These are phyloP conservation scores for Penaeus indicus DNA, from an alignment of 1,140 invertebrate species.

Conservation along the genomic window DNA sequence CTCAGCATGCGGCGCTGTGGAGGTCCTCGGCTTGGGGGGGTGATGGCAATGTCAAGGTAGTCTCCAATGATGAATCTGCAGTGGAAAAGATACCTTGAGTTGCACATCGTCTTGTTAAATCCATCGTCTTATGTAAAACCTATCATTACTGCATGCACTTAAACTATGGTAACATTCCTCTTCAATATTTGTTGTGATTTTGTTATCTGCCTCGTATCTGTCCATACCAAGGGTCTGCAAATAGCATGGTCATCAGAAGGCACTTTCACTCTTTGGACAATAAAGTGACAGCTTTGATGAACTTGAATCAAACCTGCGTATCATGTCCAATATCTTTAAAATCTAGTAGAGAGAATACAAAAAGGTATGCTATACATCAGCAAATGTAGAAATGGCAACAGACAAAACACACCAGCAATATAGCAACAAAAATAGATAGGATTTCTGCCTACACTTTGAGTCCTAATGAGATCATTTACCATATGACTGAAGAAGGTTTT, in stretches of 20 bases:
- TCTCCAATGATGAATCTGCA: slow-evolving; percentile 91
- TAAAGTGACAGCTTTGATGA: slow-evolving; percentile 23
- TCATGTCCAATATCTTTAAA: slow-evolving; percentile 21
- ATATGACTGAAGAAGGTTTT: too few relatives aligned
- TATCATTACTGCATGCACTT: neutral
- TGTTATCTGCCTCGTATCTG: slow-evolving; percentile 29
- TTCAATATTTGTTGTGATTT: neutral
- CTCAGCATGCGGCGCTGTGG: slow-evolving; percentile 61
- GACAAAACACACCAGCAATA: too few relatives aligned
- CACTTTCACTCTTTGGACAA: slow-evolving; percentile 32
- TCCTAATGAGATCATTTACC: too few relatives aligned
- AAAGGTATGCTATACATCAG: neutral
- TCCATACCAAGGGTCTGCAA: slow-evolving; percentile 28
- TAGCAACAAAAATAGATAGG: too few relatives aligned
- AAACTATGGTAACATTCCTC: neutral
- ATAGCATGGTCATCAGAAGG: slow-evolving; percentile 47
- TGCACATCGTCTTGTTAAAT: neutral
- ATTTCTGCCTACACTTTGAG: too few relatives aligned
- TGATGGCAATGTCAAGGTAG: slow-evolving; percentile 97
- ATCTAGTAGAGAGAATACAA: neutral
- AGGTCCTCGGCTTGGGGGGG: slow-evolving; percentile 77
- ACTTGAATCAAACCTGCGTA: slow-evolving; percentile 29
- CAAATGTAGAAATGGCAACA: neutral
- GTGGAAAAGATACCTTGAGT: slow-evolving; percentile 33
- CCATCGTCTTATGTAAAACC: neutral